Percentiles rank a stretch among this genome's conserved stretches.
Evolutionary conservation across 2,888 invertebrate genomes (phyloP).

Genomic region (Venusia cambrica): DNA sequence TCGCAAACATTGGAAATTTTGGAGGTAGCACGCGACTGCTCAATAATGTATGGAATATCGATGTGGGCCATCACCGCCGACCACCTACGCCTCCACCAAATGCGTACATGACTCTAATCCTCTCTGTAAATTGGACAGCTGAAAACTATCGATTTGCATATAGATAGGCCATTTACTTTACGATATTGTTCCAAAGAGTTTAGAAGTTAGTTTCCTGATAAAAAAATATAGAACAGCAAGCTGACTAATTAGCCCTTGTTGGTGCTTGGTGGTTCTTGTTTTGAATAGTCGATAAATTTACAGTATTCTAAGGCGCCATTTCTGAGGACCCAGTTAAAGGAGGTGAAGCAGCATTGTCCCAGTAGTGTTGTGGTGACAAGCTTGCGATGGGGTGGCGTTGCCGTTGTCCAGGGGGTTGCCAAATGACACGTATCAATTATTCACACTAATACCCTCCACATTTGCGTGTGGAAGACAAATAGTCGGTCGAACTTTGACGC

Average conservation of each 20-base stretch:
- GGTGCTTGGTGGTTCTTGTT: too few species aligned
- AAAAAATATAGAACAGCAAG: too few species aligned
- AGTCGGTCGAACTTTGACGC: conserved; percentile 61
- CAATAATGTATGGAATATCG: conserved; percentile 79
- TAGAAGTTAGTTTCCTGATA: too few species aligned
- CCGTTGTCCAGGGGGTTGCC: conserved; percentile 66
- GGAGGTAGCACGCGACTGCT: conserved; percentile 76
- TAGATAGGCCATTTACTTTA: too few species aligned
- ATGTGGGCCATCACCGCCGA: conserved; percentile 71
- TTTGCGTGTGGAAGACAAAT: conserved; percentile 80
- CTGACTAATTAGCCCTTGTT: too few species aligned
- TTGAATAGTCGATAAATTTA: too few species aligned
- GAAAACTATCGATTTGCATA: conserved; percentile 9
- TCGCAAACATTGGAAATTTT: conserved; percentile 80
- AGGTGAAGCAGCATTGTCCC: conserved; percentile 37
- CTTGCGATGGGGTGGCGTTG: conserved; percentile 26
- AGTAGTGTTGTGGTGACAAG: conserved; percentile 35
- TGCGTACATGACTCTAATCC: conserved; percentile 55
- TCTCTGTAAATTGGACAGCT: conserved; percentile 23
- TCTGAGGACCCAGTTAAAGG: too few species aligned
- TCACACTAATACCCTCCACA: conserved; percentile 75
- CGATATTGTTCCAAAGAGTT: too few species aligned
- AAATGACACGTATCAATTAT: conserved; percentile 80
- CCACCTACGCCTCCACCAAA: conserved; percentile 35
- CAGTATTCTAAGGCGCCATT: too few species aligned